Evolutionary conservation across 2,888 invertebrate species (phyloP), one percentile per base, ranked within the genome.

Genomic region (Yponomeuta malinellus): DNA sequence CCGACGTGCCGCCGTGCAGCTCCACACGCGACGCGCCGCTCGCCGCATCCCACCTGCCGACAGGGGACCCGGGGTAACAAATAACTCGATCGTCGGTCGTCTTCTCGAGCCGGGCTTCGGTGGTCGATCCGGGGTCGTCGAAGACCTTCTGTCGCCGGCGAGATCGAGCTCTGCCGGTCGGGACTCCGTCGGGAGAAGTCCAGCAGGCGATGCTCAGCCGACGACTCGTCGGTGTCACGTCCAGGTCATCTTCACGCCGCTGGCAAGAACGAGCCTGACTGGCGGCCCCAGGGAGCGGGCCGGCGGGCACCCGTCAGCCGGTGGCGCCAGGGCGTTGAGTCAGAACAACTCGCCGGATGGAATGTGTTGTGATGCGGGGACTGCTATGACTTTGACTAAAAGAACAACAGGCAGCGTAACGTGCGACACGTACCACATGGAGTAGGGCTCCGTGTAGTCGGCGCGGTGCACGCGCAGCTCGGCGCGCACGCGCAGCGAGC

Each of bases 371-470:
- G 23, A 15, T 23, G 15, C 63, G 63, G 23, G 12, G 6, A 63
- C 6, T 63, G 23, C 63, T 23, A 23, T 63, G 23, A 1, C n/a
- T 9, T 10, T 29, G 2, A 3, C 29, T 29, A 8, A n/a, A 64
- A 10, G 29, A 31, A 29, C 64, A 64, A 6, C 10, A 1, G 3
- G 64, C 4, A 5, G 10, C 23, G 12, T 31, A 5, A 2, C 23
- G 12, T 31, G 23, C 33, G 12, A 33, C 37, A 73, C 79, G 67
- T 72, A 86, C 88, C 86, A 82, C 2, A 81, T 77, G 10, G 81
- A 78, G 75, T 87, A 89, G 1, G 80, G 76, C 73, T 89, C 89
- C 2, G 87, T 83, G 76, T 83, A 89, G 74, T 81, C 88, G 12
- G 88, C 83, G 71, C 81, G 79, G 15, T 81, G 82, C 69, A 86